Conservation (phyloP, 1,140 invertebrate genomes). For the Pygmarrhopalites habei region DNA sequence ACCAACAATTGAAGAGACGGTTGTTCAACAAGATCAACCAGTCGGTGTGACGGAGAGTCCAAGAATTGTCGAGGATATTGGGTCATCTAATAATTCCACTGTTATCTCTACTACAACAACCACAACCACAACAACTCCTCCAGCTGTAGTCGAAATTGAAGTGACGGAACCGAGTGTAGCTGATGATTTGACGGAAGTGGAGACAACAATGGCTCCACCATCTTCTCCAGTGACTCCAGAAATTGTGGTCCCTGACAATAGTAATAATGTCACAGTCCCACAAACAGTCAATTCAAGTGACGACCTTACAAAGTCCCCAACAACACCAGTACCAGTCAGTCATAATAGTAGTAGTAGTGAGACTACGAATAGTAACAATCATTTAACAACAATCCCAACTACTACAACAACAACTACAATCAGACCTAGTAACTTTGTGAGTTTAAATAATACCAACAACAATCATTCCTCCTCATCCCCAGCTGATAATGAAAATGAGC, state of each 20-base stretch:
- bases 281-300: too few relatives aligned
- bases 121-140: neutral
- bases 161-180: neutral
- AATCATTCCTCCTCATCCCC: neutral
- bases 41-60: too few relatives aligned
- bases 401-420: constrained; percentile 10
- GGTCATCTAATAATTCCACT: too few relatives aligned
- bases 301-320: neutral
- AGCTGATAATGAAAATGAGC: constrained; percentile 3
- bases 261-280: too few relatives aligned
- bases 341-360: neutral
- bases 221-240: too few relatives aligned
- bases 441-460: neutral
- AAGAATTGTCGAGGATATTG: too few relatives aligned
- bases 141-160: too few relatives aligned
- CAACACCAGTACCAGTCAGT: neutral
- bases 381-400: constrained; percentile 8
- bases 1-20: neutral
- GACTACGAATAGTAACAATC: neutral
- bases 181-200: too few relatives aligned
- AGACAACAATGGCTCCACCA: too few relatives aligned
- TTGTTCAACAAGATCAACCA: too few relatives aligned
- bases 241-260: too few relatives aligned
- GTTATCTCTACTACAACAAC: too few relatives aligned
- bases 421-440: neutral